These are phyloP conservation scores for Haliaeetus leucogaster DNA, from an alignment of 2,113 vertebrate species.

Conservation along the genomic window DNA sequence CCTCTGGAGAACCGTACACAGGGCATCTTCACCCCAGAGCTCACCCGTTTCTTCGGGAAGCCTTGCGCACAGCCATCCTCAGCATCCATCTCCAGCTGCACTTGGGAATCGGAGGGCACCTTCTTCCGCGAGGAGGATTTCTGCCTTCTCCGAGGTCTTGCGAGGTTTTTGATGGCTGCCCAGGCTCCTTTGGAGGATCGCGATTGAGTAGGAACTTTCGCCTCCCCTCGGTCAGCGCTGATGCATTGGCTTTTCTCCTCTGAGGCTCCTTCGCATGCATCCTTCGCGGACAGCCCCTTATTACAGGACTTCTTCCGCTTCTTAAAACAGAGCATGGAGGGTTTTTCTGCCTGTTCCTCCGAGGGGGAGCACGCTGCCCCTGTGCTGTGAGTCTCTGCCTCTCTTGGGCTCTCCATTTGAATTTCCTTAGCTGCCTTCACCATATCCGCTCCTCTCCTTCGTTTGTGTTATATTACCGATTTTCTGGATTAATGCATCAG, in stretches of 20 bases:
- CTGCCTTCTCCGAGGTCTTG: constrained; percentile 60
- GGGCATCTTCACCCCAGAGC: constrained; percentile 68
- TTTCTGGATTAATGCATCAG: constrained; percentile 6
- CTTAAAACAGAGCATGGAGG: constrained; percentile 76
- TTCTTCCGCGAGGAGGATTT: constrained; percentile 47
- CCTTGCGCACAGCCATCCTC: neutral
- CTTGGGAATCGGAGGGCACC: constrained; percentile 1
- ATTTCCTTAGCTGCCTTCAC: constrained; percentile 67
- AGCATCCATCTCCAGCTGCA: constrained; percentile 52
- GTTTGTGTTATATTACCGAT: neutral
- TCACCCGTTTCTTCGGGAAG: constrained; percentile 44
- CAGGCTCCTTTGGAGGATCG: constrained; percentile 60
- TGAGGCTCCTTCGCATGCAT: neutral
- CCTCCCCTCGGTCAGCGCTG: neutral
- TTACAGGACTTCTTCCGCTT: constrained; percentile 71
- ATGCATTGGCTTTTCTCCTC: neutral
- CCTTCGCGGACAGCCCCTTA: neutral
- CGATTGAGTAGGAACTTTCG: neutral
- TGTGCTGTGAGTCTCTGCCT: neutral
- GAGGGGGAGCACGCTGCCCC: neutral
- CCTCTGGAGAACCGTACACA: constrained; percentile 71
- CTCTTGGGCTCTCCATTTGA: constrained; percentile 64
- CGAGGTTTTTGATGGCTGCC: constrained; percentile 69
- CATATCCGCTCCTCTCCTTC: constrained; percentile 39
- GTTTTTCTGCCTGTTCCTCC: constrained; percentile 49